phyloP scores from a whole-genome alignment of 2,113 vertebrate species.

The Urocolius indicus region DNA sequence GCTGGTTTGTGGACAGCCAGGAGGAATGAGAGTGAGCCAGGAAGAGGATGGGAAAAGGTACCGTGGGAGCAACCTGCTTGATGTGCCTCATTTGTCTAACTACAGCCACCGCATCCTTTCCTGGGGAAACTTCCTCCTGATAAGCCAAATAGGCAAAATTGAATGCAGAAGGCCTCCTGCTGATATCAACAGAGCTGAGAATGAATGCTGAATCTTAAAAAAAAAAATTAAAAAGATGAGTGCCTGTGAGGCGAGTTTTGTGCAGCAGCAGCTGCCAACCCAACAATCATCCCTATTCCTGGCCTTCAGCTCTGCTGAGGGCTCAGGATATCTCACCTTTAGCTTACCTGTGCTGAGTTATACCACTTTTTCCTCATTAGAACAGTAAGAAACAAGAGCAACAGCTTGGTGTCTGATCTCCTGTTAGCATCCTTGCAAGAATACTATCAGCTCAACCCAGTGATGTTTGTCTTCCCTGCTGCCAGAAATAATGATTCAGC shows the following conservation, averaged over 20 bases:
- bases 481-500: not conserved
- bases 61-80: not conserved
- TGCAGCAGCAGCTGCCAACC: not conserved
- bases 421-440: not conserved
- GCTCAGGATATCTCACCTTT: not conserved
- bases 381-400: not conserved
- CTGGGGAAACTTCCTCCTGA: not conserved
- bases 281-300: not conserved
- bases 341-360: not conserved
- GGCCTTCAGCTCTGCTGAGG: not conserved
- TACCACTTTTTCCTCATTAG: not conserved
- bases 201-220: not conserved
- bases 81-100: slow-evolving; percentile 5
- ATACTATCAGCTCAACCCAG: not conserved
- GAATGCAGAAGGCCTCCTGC: not conserved
- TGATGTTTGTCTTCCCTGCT: not conserved
- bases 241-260: not conserved
- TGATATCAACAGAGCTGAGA: not conserved
- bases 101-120: not conserved
- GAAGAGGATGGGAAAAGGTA: slow-evolving; percentile 3
- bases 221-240: fast-evolving
- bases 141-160: not conserved
- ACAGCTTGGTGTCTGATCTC: not conserved
- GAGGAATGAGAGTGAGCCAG: not conserved
- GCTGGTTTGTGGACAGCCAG: slow-evolving; percentile 34